Evolutionary conservation across 1,140 invertebrate genomes (phyloP), one percentile per base, ranked within the genome.

Genomic region (Archivesica marissinica): DNA sequence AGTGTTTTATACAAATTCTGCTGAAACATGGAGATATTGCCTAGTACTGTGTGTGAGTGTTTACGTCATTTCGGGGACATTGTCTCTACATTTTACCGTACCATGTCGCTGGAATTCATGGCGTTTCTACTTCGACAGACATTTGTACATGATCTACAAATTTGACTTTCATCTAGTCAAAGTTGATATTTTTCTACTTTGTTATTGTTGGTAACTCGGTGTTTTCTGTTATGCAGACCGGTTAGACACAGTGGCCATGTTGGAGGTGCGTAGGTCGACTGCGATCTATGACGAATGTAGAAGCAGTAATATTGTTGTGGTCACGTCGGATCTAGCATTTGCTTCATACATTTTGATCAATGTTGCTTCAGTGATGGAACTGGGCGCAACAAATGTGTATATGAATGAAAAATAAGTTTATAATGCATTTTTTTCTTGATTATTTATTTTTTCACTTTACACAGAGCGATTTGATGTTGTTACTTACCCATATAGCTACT

Each of bases 101-200:
- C 66, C 66, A 70, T 70, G 66, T 70, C 35, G 33, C 39, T 72
- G 68, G 68, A 72, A 47, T 76, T 52, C 74, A 56, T 56, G 74
- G 68, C n/a, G 41, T 72, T 72, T 66, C 38, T 68, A 47, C 20
- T 72, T 72, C n/a, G 68, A 52, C 50, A 47, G 39, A 70, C 66
- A 41, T 70, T n/a, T 72, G 41, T 72, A 72, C 41, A 76, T 56
- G 52, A 76, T 76, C 74, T 76, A 78, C 56, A 78, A 64, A 64
- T 38, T 61, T 78, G 76, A 78, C 76, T 78, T 78, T 47, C 76
- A 54, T 83, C 80, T 83, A 83, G 80, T 83, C 80, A 83, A 83
- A 74, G 80, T 83, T 83, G 80, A 83, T 83, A 83, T 83, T 83
- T 83, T 83, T 83, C 80, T 83, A 83, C 80, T 83, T 83, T 83